A percentile compares a stretch with the other conserved stretches of the same genome.
These are phyloP conservation scores for Drosophila quasianomalipes DNA, from an alignment of 2,888 invertebrate species.

Conservation along the genomic window DNA sequence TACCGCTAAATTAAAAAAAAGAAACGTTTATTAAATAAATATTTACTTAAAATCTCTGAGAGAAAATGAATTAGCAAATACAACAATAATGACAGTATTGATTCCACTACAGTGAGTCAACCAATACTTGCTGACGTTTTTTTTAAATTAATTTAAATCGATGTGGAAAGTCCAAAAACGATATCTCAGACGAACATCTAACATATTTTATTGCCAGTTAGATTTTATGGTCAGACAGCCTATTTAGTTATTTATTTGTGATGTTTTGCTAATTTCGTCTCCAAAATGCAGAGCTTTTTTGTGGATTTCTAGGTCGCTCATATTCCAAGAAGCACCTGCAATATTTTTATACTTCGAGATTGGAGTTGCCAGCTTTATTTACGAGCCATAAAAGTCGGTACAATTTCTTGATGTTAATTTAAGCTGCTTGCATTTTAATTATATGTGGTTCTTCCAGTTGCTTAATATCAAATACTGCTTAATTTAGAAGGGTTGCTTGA, in stretches of 20 bases:
- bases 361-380: neutral
- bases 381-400: neutral
- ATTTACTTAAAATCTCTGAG: neutral
- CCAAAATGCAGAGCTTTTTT: neutral
- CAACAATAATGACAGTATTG: neutral
- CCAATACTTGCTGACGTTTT: neutral
- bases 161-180: neutral
- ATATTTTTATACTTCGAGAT: neutral
- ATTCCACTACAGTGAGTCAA: neutral
- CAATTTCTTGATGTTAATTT: neutral
- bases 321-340: neutral
- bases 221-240: neutral
- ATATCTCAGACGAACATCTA: neutral
- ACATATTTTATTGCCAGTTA: neutral
- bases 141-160: neutral
- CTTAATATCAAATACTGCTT: neutral
- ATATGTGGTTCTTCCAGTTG: neutral
- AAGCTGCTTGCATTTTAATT: neutral
- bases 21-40: neutral
- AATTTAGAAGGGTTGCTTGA: neutral
- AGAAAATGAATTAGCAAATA: neutral
- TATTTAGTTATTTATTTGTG: neutral
- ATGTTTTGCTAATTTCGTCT: neutral
- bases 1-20: neutral
- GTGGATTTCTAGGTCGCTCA: neutral